Percentiles rank a stretch among this genome's conserved stretches.
These are phyloP conservation scores for Hyla sarda DNA, from an alignment of 2,113 vertebrate species.

Conservation along the genomic window DNA sequence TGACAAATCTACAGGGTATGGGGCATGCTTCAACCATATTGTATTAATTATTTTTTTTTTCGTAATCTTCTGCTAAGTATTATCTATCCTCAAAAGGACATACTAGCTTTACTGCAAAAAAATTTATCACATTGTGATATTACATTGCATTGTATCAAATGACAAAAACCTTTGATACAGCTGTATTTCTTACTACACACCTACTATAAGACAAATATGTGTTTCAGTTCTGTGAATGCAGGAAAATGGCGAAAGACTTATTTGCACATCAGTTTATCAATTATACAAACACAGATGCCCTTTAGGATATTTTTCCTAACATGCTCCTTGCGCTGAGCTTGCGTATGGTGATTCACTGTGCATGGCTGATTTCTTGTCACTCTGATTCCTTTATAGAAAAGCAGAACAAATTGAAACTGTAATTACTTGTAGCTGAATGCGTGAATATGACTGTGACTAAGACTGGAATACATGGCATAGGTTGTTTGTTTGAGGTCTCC, in stretches of 20 bases:
- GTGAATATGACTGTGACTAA: background rate
- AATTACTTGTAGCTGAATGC: slow-evolving; percentile 19
- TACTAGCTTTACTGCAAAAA: background rate
- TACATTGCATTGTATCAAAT: background rate
- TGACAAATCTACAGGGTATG: background rate
- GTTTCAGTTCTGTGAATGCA: background rate
- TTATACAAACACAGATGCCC: slow-evolving; percentile 10
- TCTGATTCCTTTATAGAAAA: background rate
- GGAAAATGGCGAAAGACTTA: background rate
- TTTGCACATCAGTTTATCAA: background rate
- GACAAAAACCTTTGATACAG: background rate
- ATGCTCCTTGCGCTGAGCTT: background rate
- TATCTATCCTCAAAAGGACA: background rate
- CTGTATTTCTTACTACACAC: background rate
- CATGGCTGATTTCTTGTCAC: background rate
- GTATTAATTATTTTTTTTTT: too few relatives aligned
- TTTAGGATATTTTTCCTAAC: slow-evolving; percentile 14
- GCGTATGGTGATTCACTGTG: background rate
- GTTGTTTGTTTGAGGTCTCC: background rate
- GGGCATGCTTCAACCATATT: background rate
- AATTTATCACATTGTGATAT: background rate
- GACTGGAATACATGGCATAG: background rate
- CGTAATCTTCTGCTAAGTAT: too few relatives aligned
- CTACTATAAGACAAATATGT: background rate
- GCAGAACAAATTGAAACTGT: slow-evolving; percentile 26